A percentile compares a stretch with the other conserved stretches of the same genome.
Evolutionary conservation across 2,113 vertebrate species (phyloP).

Genomic region (Suricata suricatta): DNA sequence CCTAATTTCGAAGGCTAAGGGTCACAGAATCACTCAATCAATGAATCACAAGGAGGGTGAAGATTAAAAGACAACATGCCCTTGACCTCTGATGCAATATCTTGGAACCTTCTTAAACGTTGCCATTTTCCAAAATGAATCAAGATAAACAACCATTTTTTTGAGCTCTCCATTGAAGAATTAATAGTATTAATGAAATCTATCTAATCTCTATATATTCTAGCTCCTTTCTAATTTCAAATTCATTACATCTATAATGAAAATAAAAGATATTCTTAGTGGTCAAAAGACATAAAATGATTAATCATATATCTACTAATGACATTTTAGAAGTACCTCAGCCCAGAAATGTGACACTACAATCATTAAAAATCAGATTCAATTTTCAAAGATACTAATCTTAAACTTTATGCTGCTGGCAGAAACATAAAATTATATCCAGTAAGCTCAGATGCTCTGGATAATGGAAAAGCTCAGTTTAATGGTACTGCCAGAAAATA

Average conservation of each 20-base stretch:
- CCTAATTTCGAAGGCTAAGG: neutral
- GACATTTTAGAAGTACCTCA: conserved; percentile 86
- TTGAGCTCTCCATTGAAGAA: conserved; percentile 60
- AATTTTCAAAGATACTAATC: conserved; percentile 87
- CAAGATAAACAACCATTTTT: conserved; percentile 48
- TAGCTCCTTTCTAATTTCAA: conserved; percentile 79
- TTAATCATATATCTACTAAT: conserved; percentile 84
- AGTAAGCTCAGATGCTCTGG: conserved; percentile 72
- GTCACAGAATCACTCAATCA: neutral
- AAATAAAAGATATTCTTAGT: conserved; percentile 85
- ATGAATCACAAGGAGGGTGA: neutral
- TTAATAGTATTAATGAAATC: conserved; percentile 79
- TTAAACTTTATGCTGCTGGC: conserved; percentile 83
- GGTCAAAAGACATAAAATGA: conserved; percentile 85
- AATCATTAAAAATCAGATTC: conserved; percentile 88
- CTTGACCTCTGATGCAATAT: neutral
- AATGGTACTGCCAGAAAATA: conserved; percentile 80
- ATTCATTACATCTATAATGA: conserved; percentile 85
- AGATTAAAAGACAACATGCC: neutral
- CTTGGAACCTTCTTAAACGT: neutral
- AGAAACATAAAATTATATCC: conserved; percentile 86
- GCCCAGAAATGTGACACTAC: conserved; percentile 83
- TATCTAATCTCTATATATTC: conserved; percentile 79
- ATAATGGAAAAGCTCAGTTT: conserved; percentile 81
- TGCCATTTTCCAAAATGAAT: neutral